phyloP scores from a whole-genome alignment of 2,113 vertebrate genomes.

The Zapus hudsonius region DNA sequence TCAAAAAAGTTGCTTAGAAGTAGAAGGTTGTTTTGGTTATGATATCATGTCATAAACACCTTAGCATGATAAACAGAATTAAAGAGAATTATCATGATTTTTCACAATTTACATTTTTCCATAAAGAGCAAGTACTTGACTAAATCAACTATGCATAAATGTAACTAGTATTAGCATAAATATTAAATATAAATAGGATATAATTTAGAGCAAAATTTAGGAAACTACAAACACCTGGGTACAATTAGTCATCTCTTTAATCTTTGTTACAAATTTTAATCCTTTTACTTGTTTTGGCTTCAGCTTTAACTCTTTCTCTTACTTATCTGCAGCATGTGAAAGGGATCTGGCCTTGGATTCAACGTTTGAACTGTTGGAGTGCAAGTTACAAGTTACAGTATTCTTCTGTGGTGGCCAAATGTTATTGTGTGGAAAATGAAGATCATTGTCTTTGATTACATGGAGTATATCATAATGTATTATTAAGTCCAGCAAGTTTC shows the following conservation, averaged over 20 bases:
- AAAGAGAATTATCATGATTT: slow-evolving; percentile 70
- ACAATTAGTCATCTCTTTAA: slow-evolving; percentile 59
- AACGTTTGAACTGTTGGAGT: neutral
- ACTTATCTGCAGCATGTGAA: neutral
- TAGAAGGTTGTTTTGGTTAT: slow-evolving; percentile 53
- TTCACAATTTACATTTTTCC: slow-evolving; percentile 63
- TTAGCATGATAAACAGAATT: slow-evolving; percentile 59
- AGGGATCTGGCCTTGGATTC: neutral
- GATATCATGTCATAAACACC: slow-evolving; percentile 49
- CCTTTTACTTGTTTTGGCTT: slow-evolving; percentile 54
- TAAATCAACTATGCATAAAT: slow-evolving; percentile 58
- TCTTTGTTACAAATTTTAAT: slow-evolving; percentile 60
- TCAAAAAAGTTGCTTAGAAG: slow-evolving; percentile 31
- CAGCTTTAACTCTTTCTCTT: slow-evolving; percentile 40
- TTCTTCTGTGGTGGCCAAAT: neutral
- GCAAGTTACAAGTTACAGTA: neutral
- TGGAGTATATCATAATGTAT: neutral
- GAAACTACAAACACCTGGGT: slow-evolving; percentile 65
- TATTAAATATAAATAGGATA: slow-evolving; percentile 72
- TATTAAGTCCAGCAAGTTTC: slow-evolving; percentile 25
- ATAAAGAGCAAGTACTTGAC: slow-evolving; percentile 54
- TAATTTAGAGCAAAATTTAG: slow-evolving; percentile 67
- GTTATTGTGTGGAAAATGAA: neutral
- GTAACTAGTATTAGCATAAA: slow-evolving; percentile 70
- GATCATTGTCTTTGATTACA: slow-evolving; percentile 4